Evolutionary conservation across 2,797 vertebrate species (phyloP).

Genomic region (Enteromius paludinosus): DNA sequence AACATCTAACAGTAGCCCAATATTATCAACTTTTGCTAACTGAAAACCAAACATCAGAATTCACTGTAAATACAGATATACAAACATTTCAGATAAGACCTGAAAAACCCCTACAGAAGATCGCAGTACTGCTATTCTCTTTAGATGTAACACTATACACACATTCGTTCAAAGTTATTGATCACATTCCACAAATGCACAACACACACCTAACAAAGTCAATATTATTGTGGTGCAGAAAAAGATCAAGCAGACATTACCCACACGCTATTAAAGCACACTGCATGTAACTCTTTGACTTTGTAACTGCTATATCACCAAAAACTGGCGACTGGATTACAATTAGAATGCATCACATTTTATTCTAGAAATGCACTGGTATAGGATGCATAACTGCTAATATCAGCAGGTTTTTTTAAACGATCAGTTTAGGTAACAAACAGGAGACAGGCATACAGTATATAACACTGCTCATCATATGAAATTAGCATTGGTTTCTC

Average conservation of each 20-base stretch:
- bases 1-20: neutral
- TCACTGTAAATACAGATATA: neutral
- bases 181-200: neutral
- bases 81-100: neutral
- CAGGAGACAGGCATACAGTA: neutral
- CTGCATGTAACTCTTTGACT: neutral
- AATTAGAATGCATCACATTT: neutral
- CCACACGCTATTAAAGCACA: neutral
- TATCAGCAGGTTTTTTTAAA: neutral
- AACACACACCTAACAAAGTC: neutral
- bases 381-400: neutral
- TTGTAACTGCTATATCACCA: neutral
- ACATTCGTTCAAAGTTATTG: neutral
- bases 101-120: neutral
- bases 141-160: neutral
- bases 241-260: neutral
- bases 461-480: neutral
- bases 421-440: neutral
- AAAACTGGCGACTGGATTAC: neutral
- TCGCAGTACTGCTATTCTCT: conserved; percentile 9
- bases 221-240: neutral
- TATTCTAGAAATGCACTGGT: neutral
- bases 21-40: neutral
- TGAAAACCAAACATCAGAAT: neutral
- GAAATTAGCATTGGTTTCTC: neutral